These are phyloP conservation scores for Cephus runcator DNA, from an alignment of 2,888 invertebrate genomes.

Conservation along the genomic window DNA sequence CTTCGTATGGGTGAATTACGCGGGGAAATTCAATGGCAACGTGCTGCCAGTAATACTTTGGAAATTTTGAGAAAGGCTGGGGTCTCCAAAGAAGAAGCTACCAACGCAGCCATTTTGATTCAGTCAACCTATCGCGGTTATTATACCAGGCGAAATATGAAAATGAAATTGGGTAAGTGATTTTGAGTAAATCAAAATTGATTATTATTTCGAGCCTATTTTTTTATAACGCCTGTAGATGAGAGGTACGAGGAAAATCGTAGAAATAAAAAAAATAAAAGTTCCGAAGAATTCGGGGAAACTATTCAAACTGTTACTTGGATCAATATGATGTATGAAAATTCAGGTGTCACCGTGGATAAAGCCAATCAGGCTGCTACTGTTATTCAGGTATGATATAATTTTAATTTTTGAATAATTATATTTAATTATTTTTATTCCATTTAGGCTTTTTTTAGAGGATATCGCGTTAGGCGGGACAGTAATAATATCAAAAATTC, in stretches of 20 bases:
- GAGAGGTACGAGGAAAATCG: background rate
- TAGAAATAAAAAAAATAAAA: background rate
- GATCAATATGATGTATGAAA: conserved; percentile 50
- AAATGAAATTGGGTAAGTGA: conserved; percentile 16
- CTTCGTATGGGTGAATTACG: conserved; percentile 44
- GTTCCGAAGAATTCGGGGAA: conserved; percentile 23
- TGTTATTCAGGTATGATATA: conserved; percentile 46
- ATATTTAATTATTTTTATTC: background rate
- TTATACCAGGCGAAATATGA: conserved; percentile 41
- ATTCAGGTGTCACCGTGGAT: conserved; percentile 37
- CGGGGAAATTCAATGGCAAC: conserved; percentile 54
- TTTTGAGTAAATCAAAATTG: background rate
- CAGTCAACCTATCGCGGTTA: conserved; percentile 51
- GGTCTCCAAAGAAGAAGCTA: conserved; percentile 44
- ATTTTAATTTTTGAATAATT: background rate
- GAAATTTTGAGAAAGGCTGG: conserved; percentile 50
- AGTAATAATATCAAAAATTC: conserved; percentile 16
- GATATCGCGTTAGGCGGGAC: conserved; percentile 27
- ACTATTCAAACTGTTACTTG: conserved; percentile 48
- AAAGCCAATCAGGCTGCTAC: conserved; percentile 46
- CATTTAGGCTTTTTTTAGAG: conserved; percentile 33
- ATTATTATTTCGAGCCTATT: background rate
- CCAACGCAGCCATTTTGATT: conserved; percentile 41
- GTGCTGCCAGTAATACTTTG: conserved; percentile 48
- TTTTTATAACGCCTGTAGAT: background rate